Percentiles rank a stretch among this genome's conserved stretches.
phyloP scores from a whole-genome alignment of 2,113 vertebrate genomes.

The Procapra przewalskii region DNA sequence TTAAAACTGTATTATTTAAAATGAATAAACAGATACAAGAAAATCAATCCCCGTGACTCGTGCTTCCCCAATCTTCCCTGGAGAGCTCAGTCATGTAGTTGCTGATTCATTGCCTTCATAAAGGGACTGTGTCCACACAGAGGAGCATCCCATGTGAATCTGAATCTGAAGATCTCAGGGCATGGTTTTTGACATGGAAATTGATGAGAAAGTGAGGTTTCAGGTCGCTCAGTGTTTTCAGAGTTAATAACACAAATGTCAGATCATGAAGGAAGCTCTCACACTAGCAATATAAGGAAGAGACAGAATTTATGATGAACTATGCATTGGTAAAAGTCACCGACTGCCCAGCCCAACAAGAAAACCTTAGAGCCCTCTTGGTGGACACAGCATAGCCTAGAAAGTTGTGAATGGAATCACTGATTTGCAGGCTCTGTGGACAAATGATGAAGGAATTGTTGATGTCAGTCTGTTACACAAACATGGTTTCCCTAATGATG shows the following conservation, averaged over 20 bases:
- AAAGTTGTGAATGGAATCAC: background rate
- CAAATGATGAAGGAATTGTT: background rate
- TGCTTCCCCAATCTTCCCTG: background rate
- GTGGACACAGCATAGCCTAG: background rate
- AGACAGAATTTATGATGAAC: background rate
- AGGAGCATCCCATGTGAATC: background rate
- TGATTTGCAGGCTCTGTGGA: background rate
- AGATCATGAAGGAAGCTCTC: background rate
- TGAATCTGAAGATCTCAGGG: background rate
- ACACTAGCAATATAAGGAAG: background rate
- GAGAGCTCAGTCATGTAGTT: background rate
- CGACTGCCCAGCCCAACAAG: background rate
- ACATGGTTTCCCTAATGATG: background rate
- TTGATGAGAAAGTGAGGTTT: background rate
- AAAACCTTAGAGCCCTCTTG: background rate
- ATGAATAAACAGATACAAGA: background rate
- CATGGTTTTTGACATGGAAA: background rate
- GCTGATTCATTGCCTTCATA: background rate
- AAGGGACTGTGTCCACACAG: background rate
- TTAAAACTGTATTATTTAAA: background rate
- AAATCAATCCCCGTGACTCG: background rate
- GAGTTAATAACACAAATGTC: background rate
- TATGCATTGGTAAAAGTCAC: background rate
- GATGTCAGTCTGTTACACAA: background rate
- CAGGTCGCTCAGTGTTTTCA: background rate